Evolutionary conservation across 2,797 vertebrate genomes (phyloP), one percentile per base, ranked within the genome.

Genomic region (Pseudochromis fuscus): DNA sequence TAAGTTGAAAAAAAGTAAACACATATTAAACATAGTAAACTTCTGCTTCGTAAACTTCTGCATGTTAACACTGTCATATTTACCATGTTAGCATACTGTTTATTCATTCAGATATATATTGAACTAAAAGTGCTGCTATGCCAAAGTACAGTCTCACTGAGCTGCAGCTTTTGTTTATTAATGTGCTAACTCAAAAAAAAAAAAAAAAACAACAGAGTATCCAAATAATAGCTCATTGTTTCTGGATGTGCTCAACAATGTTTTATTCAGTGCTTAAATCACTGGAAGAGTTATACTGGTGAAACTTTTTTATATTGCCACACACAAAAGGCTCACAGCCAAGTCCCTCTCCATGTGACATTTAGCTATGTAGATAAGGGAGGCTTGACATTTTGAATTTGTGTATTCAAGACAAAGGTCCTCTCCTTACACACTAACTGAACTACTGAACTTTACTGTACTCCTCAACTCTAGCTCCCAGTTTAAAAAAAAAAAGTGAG

Each of bases 321-420:
- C n/a, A 3, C n/a, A 11, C 46, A 23, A 64, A 72, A 64, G 38
- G 28, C 51, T 19, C 30, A 46, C 13, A 15, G 27, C 15, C 16
- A 13, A 7, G 16, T 61, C 45, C 8, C 8, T 28, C 63, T 69
- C 24, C 21, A 31, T 46, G 45, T 76, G 64, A 70, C 60, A 82
- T 83, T 85, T 66, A 69, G 38, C 35, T 44, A 24, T 67, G 48
- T 1, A 67, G 58, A 85, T 84, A 79, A 74, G 35, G 25, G 13
- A 67, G 42, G 27, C 67, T 61, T 75, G 61, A 66, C 51, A 60
- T 77, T 83, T 65, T 52, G 21, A 64, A 67, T 69, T 21, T 78
- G 68, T 82, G 40, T 58, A 42, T 66, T 59, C 49, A 68, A 62
- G 42, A 71, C 46, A 67, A 82, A 82, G 42, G 46, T 55, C 25